These are phyloP conservation scores for Falco columbarius DNA, from an alignment of 2,797 vertebrate species.

Conservation along the genomic window DNA sequence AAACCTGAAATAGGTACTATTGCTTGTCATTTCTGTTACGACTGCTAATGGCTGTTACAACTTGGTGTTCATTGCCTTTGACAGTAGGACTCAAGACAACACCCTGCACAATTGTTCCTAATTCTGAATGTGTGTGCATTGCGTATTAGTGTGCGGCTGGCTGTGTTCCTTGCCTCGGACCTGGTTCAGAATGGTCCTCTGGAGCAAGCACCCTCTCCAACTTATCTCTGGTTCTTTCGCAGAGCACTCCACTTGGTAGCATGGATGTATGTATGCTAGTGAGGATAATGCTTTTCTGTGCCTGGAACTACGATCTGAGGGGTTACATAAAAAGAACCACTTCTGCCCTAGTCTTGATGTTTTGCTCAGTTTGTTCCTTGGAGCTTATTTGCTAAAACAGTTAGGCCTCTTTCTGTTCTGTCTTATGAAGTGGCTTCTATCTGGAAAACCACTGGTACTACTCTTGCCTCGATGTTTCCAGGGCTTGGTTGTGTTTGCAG, in stretches of 20 bases:
- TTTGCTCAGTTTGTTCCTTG: neutral
- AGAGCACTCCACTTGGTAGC: neutral
- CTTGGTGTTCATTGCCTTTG: neutral
- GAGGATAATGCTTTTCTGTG: neutral
- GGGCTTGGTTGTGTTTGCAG: neutral
- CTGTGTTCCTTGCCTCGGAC: neutral
- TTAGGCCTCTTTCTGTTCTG: neutral
- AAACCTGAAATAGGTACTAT: conserved; percentile 92
- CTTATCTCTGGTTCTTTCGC: neutral
- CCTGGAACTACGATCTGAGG: neutral
- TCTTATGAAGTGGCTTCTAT: neutral
- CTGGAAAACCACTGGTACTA: neutral
- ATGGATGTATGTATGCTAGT: fast-evolving
- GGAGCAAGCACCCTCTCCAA: neutral
- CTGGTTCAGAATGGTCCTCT: neutral
- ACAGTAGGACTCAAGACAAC: neutral
- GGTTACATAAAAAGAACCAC: neutral
- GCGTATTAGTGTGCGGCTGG: neutral
- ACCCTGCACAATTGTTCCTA: neutral
- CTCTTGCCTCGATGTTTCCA: neutral
- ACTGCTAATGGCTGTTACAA: neutral
- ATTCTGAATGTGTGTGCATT: fast-evolving
- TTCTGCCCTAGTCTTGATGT: neutral
- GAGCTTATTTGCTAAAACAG: neutral
- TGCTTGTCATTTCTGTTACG: neutral